phyloP scores from a whole-genome alignment of 2,113 vertebrate genomes.

The Balaenoptera acutorostrata region DNA sequence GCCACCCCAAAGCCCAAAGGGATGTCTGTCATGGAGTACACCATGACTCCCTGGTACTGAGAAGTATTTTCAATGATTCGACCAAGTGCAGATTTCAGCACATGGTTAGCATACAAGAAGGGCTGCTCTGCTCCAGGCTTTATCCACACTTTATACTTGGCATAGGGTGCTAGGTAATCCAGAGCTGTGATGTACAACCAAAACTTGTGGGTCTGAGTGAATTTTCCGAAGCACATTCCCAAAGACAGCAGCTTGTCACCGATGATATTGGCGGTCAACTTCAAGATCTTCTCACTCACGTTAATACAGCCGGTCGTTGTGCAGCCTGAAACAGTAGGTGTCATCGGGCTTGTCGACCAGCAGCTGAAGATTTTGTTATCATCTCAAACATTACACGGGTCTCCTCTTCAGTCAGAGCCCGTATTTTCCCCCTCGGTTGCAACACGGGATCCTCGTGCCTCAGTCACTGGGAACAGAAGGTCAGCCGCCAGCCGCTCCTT shows the following conservation, averaged over 20 bases:
- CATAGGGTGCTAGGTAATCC: slow-evolving; percentile 93
- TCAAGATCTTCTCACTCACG: slow-evolving; percentile 92
- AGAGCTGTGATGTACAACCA: slow-evolving; percentile 93
- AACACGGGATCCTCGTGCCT: neutral
- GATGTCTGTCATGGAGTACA: slow-evolving; percentile 95
- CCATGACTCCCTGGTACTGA: slow-evolving; percentile 95
- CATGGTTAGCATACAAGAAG: slow-evolving; percentile 95
- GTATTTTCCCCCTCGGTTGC: slow-evolving; percentile 79
- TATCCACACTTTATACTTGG: slow-evolving; percentile 98
- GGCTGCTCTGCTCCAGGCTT: slow-evolving; percentile 95
- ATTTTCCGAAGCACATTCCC: slow-evolving; percentile 96
- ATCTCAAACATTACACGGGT: slow-evolving; percentile 93
- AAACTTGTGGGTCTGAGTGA: slow-evolving; percentile 93
- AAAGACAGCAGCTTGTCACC: slow-evolving; percentile 88
- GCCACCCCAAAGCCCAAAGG: slow-evolving; percentile 96
- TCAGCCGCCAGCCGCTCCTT: neutral
- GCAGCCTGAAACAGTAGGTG: slow-evolving; percentile 94
- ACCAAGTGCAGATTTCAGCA: slow-evolving; percentile 94
- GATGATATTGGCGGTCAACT: slow-evolving; percentile 89
- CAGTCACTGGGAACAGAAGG: slow-evolving; percentile 41
- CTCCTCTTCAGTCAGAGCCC: slow-evolving; percentile 93
- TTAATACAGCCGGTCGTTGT: slow-evolving; percentile 94
- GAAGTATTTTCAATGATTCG: slow-evolving; percentile 93
- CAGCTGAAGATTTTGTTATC: slow-evolving; percentile 89
- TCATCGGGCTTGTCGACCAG: slow-evolving; percentile 93